Conservation (phyloP, 1,140 invertebrate species). For the Thaumatotibia leucotreta region DNA sequence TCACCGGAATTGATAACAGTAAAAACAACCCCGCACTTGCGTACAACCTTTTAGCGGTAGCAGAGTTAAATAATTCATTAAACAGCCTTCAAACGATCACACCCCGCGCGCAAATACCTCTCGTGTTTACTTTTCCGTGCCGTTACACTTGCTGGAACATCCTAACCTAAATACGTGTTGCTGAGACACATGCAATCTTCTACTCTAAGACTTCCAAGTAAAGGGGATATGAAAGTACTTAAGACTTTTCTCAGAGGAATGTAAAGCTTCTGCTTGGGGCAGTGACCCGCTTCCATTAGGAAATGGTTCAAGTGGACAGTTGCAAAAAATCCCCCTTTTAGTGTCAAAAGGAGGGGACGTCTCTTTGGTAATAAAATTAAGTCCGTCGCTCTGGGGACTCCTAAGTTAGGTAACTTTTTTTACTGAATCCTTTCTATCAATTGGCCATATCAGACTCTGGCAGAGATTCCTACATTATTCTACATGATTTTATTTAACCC, state of each 20-base stretch:
- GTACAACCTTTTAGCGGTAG: neutral
- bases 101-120: neutral
- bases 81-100: neutral
- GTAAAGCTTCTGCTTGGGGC: neutral
- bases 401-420: neutral
- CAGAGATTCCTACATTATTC: too few species aligned
- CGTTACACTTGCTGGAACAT: neutral
- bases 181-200: neutral
- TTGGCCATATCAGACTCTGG: too few species aligned
- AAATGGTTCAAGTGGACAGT: slow-evolving; percentile 1
- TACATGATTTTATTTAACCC: too few species aligned
- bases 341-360: neutral
- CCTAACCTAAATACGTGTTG: slow-evolving; percentile 1
- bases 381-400: neutral
- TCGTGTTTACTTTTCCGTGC: neutral
- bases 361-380: slow-evolving; percentile 6
- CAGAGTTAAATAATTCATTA: slow-evolving; percentile 1
- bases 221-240: neutral
- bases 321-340: neutral
- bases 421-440: too few species aligned
- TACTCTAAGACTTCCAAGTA: neutral
- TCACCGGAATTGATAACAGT: neutral
- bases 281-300: neutral
- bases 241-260: neutral
- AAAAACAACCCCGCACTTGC: neutral